Evolutionary conservation across 2,888 invertebrate species (phyloP), one percentile per base, ranked within the genome.

Genomic region (Masnerella sp.): DNA sequence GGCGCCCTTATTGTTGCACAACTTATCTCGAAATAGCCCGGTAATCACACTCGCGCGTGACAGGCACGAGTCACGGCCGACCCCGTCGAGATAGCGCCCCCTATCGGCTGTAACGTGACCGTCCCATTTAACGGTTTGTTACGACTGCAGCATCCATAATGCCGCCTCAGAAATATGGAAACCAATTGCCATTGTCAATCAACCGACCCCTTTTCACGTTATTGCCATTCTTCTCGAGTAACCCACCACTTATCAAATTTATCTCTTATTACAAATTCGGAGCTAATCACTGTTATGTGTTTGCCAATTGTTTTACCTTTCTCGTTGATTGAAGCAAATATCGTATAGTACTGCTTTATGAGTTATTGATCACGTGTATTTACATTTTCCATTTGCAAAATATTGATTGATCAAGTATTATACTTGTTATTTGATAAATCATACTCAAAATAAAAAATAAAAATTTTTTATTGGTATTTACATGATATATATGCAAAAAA

Each of bases 81-180:
- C 45, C 45, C 67, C 52, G 61, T 67, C 56, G 28, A 42, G 62
- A 56, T 70, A 67, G 67, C 51, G 51, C 25, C 45, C 52, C 45
- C 54, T 49, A 67, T 70, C 49, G 64, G 49, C 51, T 74, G 65
- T 74, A 70, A 67, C 67, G 65, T 45, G 54, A 74, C 59, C 59
- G 54, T 61, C 70, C 70, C 67, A 70, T 67, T 74, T 70, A 70
- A 70, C 43, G 70, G 62, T 64, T 67, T 65, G 65, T 47, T 56
- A 70, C 70, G 56, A 51, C 65, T 58, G 42, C 51, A 51, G 70
- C 56, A 64, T 74, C 61, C 51, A 36, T 59, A 67, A 70, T 70
- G 43, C 61, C 36, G 32, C 65, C 43, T 9, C 32, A 42, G 58
- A 61, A 61, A 47, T 25, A 47, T 36, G 17, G 30, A 40, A 30